Conservation (phyloP, 1,140 invertebrate species). For the Drosophila truncata region DNA sequence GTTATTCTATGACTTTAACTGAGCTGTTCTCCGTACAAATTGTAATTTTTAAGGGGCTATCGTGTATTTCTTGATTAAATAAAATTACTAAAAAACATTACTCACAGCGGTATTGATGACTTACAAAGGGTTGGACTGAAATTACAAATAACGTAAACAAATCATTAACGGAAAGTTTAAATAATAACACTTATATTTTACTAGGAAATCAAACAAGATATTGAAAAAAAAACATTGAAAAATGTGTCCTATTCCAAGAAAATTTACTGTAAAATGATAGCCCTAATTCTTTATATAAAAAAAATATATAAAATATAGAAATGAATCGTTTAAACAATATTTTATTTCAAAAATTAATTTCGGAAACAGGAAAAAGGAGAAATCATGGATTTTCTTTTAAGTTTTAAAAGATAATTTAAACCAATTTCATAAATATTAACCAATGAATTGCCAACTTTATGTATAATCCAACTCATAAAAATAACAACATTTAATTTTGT, state of each 20-base stretch:
- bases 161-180: not conserved
- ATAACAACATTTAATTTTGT: too few species aligned
- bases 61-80: not conserved
- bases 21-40: constrained; percentile 19
- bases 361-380: too few species aligned
- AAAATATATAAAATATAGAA: too few species aligned
- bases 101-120: constrained; percentile 16
- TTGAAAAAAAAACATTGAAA: too few species aligned
- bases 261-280: not conserved
- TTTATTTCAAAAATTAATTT: too few species aligned
- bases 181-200: not conserved
- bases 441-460: too few species aligned
- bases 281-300: too few species aligned
- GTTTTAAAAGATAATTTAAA: too few species aligned
- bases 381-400: too few species aligned
- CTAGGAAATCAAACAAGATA: not conserved
- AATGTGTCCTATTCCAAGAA: not conserved
- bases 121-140: constrained; percentile 3
- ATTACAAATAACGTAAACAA: constrained; percentile 7
- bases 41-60: not conserved
- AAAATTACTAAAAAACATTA: not conserved
- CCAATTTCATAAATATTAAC: too few species aligned
- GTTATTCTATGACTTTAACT: not conserved
- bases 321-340: too few species aligned
- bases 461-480: too few species aligned